phyloP scores from a whole-genome alignment of 2,888 invertebrate species.

The Ophonus ardosiacus region DNA sequence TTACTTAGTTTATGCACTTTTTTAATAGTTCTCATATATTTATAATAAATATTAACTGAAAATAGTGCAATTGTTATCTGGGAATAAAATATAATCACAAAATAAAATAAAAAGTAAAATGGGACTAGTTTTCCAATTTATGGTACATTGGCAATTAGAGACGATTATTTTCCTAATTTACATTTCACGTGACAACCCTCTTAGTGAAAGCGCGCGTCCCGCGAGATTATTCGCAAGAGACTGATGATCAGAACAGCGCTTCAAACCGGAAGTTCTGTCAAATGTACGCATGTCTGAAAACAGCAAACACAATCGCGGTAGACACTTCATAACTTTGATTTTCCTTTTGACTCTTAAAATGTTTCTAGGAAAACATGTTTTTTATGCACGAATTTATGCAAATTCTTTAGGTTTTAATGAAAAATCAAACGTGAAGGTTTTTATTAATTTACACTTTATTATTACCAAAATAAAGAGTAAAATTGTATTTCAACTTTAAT shows the following conservation, averaged over 20 bases:
- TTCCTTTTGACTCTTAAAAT: background rate
- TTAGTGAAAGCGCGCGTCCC: constrained; percentile 45
- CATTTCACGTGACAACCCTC: constrained; percentile 53
- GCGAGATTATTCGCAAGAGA: constrained; percentile 62
- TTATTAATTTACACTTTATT: too few relatives aligned
- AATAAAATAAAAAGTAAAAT: constrained; percentile 26
- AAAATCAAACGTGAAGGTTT: too few relatives aligned
- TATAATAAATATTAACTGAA: constrained; percentile 15
- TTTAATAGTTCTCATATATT: constrained; percentile 17
- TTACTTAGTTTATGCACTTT: constrained; percentile 29
- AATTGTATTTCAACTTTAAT: too few relatives aligned
- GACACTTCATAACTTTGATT: constrained; percentile 36
- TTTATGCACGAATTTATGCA: background rate
- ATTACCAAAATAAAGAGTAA: too few relatives aligned
- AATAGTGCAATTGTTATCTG: background rate
- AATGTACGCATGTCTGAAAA: constrained; percentile 59
- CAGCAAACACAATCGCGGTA: constrained; percentile 23
- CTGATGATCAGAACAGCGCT: constrained; percentile 61
- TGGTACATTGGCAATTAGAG: background rate
- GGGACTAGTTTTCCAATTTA: background rate
- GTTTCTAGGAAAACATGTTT: background rate
- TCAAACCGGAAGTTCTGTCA: constrained; percentile 59
- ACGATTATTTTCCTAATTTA: constrained; percentile 47
- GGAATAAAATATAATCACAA: constrained; percentile 15
- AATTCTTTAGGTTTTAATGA: background rate